These are phyloP conservation scores for Diprion similis DNA, from an alignment of 1,140 invertebrate genomes.

Conservation along the genomic window DNA sequence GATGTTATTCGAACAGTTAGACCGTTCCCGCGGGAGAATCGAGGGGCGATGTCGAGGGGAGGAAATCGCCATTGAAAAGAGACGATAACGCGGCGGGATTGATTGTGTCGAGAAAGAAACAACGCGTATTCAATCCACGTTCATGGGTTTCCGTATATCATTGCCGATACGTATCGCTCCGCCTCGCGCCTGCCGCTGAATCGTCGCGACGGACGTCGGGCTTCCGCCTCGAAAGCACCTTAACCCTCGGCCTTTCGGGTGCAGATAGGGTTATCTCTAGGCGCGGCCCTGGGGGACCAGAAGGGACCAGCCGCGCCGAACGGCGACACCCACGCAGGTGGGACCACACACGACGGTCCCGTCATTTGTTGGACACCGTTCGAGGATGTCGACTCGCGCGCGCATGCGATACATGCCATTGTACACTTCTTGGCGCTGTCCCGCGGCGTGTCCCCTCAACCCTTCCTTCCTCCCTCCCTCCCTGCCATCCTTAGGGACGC, in stretches of 20 bases:
- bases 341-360: conserved; percentile 59
- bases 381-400: conserved; percentile 51
- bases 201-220: conserved; percentile 3
- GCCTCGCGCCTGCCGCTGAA: background rate
- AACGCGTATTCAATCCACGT: conserved; percentile 18
- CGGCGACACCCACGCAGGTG: conserved; percentile 53
- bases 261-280: conserved; percentile 17
- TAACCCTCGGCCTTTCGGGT: background rate
- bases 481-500: conserved; percentile 19
- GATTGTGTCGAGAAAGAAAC: background rate
- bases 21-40: no score
- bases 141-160: conserved; percentile 16
- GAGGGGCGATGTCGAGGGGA: no score
- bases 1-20: no score
- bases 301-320: conserved; percentile 15
- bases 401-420: conserved; percentile 48
- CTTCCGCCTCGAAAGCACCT: no score
- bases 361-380: conserved; percentile 60
- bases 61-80: no score
- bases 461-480: no score
- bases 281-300: conserved; percentile 20
- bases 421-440: conserved; percentile 51
- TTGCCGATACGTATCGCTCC: no score
- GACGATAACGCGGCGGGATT: no score
- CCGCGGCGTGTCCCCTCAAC: conserved; percentile 47